Evolutionary conservation across 2,888 invertebrate species (phyloP), one percentile per base, ranked within the genome.

Genomic region (Chydorus sphaericus): DNA sequence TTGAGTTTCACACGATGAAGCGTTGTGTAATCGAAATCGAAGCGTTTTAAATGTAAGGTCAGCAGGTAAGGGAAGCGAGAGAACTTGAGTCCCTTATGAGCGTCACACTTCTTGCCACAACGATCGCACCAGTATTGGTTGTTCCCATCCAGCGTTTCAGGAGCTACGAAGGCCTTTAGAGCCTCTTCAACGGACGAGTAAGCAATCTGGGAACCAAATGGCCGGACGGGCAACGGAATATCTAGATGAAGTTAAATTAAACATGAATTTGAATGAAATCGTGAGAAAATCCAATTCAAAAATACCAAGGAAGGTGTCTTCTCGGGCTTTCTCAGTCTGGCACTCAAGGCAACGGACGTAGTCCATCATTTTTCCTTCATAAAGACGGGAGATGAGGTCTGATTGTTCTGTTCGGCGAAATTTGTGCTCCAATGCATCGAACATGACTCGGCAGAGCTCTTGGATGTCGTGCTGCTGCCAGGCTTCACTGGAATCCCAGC

Each of bases 381-480:
- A 91, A 18, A 90, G 73, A 59, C 81, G 79, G 61, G 85, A 85
- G 57, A 91, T 88, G 10, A 90, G 74, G 66, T 87, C 81, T 4
- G 83, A 80, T 67, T 88, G 85, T 62, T 83, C 79, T 1, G 87
- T 86, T 62, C 84, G 82, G 68, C 82, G 83, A 69, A 89, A 87
- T 64, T 83, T 85, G 62, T 81, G 80, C 67, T 89, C 89, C 48
- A 91, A 69, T 0, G 89, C 88, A 68, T 91, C 90, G 68, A 91
- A 89, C 85, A 91, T 88, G 8, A 90, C 85, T 48, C 89, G 76
- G 66, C 86, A 89, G 55, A 91, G 71, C 68, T 91, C 90, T 68
- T 91, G 90, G 53, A 91, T 87, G 67, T 91, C 91, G 66, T 91
- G 91, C 66, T 91, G 91, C 64, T 90, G 87, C 85, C 89, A 90